Evolutionary conservation across 1,140 invertebrate genomes (phyloP).

Genomic region (Drosophila fuyamai): DNA sequence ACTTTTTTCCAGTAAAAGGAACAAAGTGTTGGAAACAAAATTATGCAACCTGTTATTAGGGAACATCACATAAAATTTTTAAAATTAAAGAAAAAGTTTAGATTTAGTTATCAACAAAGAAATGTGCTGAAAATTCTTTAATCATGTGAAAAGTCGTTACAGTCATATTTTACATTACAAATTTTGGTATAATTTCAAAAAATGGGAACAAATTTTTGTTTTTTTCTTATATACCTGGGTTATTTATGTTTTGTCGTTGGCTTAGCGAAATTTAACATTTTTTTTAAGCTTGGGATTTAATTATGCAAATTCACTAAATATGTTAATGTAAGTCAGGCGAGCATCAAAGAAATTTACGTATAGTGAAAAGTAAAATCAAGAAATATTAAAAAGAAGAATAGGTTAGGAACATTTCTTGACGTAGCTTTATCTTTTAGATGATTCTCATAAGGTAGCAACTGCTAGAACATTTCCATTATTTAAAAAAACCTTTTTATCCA

Average conservation of each 20-base stretch:
- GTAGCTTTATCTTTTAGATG: background rate
- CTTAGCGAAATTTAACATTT: constrained; percentile 34
- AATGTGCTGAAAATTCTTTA: background rate
- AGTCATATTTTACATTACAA: too few species aligned
- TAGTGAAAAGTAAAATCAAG: constrained; percentile 35
- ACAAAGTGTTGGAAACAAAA: constrained; percentile 1
- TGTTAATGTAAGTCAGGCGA: too few species aligned
- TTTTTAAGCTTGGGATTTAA: constrained; percentile 32
- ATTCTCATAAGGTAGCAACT: background rate
- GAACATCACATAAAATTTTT: background rate
- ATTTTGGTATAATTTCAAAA: background rate
- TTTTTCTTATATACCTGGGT: constrained; percentile 26
- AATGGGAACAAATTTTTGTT: constrained; percentile 47
- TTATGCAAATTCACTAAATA: constrained; percentile 49
- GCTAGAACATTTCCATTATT: background rate
- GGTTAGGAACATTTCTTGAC: background rate
- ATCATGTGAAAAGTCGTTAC: background rate
- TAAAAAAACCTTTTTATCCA: background rate
- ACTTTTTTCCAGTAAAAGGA: constrained; percentile 53
- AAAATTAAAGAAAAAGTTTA: background rate
- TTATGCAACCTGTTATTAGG: constrained; percentile 34
- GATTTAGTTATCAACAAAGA: background rate
- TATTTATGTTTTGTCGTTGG: constrained; percentile 26
- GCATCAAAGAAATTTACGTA: constrained; percentile 16
- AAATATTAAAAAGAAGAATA: constrained; percentile 9